phyloP scores from a whole-genome alignment of 2,888 invertebrate species.

The Branchinecta sandiegonensis region DNA sequence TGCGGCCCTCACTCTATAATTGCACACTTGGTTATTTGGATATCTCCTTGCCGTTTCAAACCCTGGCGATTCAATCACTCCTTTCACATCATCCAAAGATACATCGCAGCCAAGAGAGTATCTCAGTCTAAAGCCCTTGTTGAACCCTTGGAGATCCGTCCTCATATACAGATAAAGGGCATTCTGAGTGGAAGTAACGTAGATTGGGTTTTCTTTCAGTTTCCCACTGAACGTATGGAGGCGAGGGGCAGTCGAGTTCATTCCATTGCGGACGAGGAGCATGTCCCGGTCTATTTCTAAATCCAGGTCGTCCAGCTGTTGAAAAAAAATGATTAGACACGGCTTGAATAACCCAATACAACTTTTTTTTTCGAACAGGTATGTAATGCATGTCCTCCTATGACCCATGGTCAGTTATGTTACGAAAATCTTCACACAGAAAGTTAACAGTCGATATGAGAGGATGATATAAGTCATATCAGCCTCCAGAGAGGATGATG shows the following conservation, averaged over 20 bases:
- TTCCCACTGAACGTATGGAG: conserved; percentile 69
- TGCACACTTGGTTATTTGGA: conserved; percentile 82
- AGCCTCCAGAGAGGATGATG: too few relatives aligned
- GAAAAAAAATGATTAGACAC: conserved; percentile 18
- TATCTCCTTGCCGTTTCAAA: conserved; percentile 60
- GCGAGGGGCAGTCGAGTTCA: conserved; percentile 65
- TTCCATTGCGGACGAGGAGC: conserved; percentile 78
- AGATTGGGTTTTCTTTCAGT: conserved; percentile 55
- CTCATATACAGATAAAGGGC: conserved; percentile 81
- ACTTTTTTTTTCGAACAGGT: too few relatives aligned
- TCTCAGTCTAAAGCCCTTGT: conserved; percentile 76
- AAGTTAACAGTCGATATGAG: too few relatives aligned
- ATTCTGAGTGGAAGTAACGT: conserved; percentile 79
- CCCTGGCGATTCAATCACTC: conserved; percentile 76
- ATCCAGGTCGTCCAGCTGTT: conserved; percentile 62
- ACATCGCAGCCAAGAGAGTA: conserved; percentile 69
- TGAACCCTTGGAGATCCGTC: conserved; percentile 73
- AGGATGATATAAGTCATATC: too few relatives aligned
- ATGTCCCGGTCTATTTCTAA: conserved; percentile 68
- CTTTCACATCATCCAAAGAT: conserved; percentile 64
- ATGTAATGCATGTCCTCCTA: too few relatives aligned
- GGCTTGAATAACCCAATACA: too few relatives aligned
- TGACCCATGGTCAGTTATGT: too few relatives aligned
- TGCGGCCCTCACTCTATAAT: conserved; percentile 68
- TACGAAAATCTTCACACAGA: too few relatives aligned